Evolutionary conservation across 2,113 vertebrate species (phyloP), one percentile per base, ranked within the genome.

Genomic region (Typhlomys cinereus): DNA sequence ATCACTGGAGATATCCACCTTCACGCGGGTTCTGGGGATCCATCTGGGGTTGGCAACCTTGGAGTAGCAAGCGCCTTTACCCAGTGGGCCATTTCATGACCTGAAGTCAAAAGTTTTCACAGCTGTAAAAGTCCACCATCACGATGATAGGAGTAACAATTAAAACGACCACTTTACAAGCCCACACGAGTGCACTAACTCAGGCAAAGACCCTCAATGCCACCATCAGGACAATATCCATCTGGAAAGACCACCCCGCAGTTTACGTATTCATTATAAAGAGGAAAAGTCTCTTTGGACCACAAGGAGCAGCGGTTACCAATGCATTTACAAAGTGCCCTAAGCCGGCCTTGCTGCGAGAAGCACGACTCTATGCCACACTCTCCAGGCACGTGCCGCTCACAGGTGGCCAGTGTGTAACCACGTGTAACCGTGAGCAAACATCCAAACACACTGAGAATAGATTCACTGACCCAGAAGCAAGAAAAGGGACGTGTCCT

Each of bases 91-190:
- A n/a, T n/a, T n/a, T n/a, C n/a, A n/a, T n/a, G n/a, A n/a, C n/a
- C n/a, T n/a, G n/a, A 79, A 54, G 11, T 90, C 64, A 95, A 82
- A 3, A 79, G 67, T 4, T 69, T 6, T 50, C 94, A 82, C 12
- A 73, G 44, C 62, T 89, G 0, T 90, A 76, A 88, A 94, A 88
- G 79, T 66, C 44, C 71, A 85, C 41, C 36, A 89, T 73, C 76
- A 76, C 76, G 85, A 44, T 87, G 39, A 89, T 61, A 87, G 70
- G 41, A 69, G 88, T 48, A 15, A 67, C 1, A 67, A 50, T 79
- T 83, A 74, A 71, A 91, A 82, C 31, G 41, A 70, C 29, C 61
- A 80, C 48, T 82, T 79, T 85, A 12, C 7, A 95, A 66, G 1
- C 29, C 11, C 13, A 81, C 2, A 46, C 61, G 31, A 57, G 90